A percentile compares a stretch with the other conserved stretches of the same genome.
Conservation (phyloP, 2,113 vertebrate genomes). For the Pontoporia blainvillei region DNA sequence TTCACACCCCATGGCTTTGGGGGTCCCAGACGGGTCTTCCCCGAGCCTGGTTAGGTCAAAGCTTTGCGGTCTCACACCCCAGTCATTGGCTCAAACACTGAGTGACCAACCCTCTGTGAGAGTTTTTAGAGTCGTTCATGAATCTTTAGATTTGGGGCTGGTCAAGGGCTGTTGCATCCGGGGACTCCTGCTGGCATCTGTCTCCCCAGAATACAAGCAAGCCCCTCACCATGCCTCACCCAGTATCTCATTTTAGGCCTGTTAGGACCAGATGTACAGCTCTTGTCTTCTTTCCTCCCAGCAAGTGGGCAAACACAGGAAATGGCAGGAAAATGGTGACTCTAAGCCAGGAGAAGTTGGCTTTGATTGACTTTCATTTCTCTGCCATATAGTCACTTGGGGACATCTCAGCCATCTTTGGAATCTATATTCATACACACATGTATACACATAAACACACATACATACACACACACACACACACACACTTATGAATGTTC, state of each 20-base stretch:
- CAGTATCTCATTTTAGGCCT: not conserved
- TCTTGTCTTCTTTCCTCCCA: not conserved
- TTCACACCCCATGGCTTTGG: accelerated
- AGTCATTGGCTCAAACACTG: not conserved
- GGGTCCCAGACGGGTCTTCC: not conserved
- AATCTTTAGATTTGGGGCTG: not conserved
- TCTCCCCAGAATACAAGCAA: not conserved
- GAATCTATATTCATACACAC: not conserved
- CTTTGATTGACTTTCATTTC: not conserved
- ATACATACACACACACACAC: too few species aligned
- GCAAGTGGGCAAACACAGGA: not conserved
- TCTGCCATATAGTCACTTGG: not conserved
- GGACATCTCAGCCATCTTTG: not conserved
- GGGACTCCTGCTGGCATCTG: not conserved
- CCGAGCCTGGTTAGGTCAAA: not conserved
- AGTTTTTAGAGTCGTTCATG: not conserved
- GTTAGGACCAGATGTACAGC: not conserved
- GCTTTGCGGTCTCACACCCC: not conserved
- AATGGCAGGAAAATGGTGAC: not conserved
- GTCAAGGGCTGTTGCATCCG: not conserved
- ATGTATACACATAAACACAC: not conserved
- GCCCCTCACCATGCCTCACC: not conserved
- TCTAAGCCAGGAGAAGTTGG: not conserved
- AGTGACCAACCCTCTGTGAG: not conserved
- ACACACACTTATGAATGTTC: not conserved